These are phyloP conservation scores for Hirtodrosophila duncani DNA, from an alignment of 2,888 invertebrate genomes.

Conservation along the genomic window DNA sequence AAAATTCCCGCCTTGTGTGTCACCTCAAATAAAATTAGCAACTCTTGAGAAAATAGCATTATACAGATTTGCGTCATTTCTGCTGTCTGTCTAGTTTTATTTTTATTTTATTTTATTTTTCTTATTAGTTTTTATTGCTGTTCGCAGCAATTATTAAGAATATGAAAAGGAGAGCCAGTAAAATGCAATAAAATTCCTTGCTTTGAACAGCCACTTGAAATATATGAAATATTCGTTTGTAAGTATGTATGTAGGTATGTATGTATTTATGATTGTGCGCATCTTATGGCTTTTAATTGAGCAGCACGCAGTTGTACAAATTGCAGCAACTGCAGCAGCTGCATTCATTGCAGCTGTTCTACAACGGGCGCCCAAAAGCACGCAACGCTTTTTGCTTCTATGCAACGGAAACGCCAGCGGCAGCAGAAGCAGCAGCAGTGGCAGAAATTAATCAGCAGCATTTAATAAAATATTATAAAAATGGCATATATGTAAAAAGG, in stretches of 20 bases:
- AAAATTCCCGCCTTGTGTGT: slow-evolving; percentile 70
- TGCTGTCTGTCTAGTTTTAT: slow-evolving; percentile 16
- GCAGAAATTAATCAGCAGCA: slow-evolving; percentile 65
- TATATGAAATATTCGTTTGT: slow-evolving; percentile 21
- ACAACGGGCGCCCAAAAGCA: slow-evolving; percentile 57
- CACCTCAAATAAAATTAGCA: slow-evolving; percentile 74
- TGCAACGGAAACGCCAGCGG: too few species aligned
- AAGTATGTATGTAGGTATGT: not conserved
- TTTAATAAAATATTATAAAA: slow-evolving; percentile 70
- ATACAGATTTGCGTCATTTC: slow-evolving; percentile 69
- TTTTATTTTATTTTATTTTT: not conserved
- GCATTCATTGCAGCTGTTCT: slow-evolving; percentile 28
- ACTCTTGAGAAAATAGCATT: slow-evolving; percentile 61
- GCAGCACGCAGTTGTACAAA: slow-evolving; percentile 26
- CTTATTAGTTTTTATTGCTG: not conserved
- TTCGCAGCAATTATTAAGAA: too few species aligned
- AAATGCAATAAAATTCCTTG: slow-evolving; percentile 61
- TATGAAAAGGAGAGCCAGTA: slow-evolving; percentile 7
- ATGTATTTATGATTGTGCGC: slow-evolving; percentile 27
- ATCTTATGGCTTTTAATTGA: slow-evolving; percentile 66
- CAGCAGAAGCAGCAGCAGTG: too few species aligned
- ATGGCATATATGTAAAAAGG: too few species aligned
- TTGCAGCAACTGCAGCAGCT: slow-evolving; percentile 25
- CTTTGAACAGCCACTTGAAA: slow-evolving; percentile 38
- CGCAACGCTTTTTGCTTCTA: slow-evolving; percentile 36